These are phyloP conservation scores for Oppia nitens DNA, from an alignment of 1,140 invertebrate species.

Conservation along the genomic window DNA sequence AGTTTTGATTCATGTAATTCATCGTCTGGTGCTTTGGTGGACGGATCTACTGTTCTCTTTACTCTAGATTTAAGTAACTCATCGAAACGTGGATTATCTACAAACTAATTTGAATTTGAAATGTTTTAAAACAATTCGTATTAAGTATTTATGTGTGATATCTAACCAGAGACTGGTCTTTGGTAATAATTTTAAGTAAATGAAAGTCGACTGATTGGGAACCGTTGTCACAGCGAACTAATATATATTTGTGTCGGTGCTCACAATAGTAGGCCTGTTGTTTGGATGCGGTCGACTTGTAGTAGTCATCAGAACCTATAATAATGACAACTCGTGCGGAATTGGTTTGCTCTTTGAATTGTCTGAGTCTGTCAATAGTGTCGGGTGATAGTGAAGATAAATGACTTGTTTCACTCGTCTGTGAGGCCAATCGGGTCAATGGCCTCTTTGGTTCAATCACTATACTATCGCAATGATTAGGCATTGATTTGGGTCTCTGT, in stretches of 20 bases:
- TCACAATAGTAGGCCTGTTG: conserved; percentile 34
- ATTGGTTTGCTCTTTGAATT: conserved; percentile 31
- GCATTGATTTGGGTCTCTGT: conserved; percentile 1
- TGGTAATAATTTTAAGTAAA: conserved; percentile 18
- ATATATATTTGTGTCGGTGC: conserved; percentile 28
- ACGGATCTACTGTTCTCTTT: conserved; percentile 24
- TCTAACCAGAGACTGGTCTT: too few relatives aligned
- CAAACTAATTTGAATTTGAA: conserved; percentile 13
- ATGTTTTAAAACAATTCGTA: conserved; percentile 9
- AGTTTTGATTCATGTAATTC: conserved; percentile 26
- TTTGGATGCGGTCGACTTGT: conserved; percentile 27
- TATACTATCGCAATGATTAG: neutral
- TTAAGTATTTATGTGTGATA: too few relatives aligned
- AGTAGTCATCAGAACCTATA: conserved; percentile 28
- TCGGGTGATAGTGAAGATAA: conserved; percentile 18
- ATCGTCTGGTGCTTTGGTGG: conserved; percentile 21
- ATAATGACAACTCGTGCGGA: conserved; percentile 28
- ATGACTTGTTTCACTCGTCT: conserved; percentile 17
- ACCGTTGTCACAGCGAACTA: conserved; percentile 26
- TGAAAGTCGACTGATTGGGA: conserved; percentile 20
- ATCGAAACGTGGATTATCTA: conserved; percentile 19
- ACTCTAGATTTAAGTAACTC: conserved; percentile 21
- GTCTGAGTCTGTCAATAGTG: conserved; percentile 18
- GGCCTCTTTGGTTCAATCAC: conserved; percentile 12
- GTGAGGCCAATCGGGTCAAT: conserved; percentile 17